A percentile compares a stretch with the other conserved stretches of the same genome.
Conservation (phyloP, 2,113 vertebrate species). For the Zootoca vivipara region DNA sequence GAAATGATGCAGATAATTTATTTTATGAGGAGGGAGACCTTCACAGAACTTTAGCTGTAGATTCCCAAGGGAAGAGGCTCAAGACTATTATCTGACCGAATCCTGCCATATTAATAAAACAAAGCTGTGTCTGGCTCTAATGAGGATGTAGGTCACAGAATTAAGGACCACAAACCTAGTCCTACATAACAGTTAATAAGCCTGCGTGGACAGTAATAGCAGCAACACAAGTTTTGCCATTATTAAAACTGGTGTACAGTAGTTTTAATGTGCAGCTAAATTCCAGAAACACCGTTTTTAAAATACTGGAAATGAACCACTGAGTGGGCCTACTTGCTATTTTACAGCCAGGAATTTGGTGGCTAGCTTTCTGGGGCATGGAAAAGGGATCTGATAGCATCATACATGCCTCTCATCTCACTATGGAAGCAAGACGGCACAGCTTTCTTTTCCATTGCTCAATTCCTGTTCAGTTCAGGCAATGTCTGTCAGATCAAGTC, state of each 20-base stretch:
- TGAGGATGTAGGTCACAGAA: conserved; percentile 17
- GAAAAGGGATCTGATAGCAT: background rate
- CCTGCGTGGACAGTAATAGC: background rate
- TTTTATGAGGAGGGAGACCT: background rate
- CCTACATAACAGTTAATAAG: conserved; percentile 8
- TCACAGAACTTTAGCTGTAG: background rate
- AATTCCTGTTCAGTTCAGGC: no score
- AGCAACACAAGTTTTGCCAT: background rate
- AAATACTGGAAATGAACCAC: background rate
- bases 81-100: background rate
- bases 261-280: background rate
- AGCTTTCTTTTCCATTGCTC: no score
- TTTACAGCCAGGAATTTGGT: background rate
- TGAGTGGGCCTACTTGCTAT: background rate
- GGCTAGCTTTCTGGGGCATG: background rate
- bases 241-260: background rate
- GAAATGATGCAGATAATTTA: background rate
- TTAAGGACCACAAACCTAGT: conserved; percentile 2
- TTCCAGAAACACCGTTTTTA: background rate
- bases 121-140: conserved; percentile 3
- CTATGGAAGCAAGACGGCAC: background rate
- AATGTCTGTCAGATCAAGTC: no score
- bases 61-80: background rate
- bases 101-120: conserved; percentile 10
- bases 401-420: background rate